Evolutionary conservation across 2,888 invertebrate species (phyloP).

Genomic region (Drosophila limbata): DNA sequence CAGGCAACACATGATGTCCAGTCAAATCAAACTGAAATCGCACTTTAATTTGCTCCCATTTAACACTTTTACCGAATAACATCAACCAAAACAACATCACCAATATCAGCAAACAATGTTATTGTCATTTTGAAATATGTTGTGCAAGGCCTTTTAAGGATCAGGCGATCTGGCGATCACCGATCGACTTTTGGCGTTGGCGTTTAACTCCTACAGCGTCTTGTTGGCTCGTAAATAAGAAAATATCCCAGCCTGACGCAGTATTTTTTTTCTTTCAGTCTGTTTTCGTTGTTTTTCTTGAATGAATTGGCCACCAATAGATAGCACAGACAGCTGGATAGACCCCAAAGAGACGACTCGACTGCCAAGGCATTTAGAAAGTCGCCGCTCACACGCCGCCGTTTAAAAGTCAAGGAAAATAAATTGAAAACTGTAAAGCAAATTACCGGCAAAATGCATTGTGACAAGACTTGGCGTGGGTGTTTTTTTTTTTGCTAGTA

Average conservation of each 20-base stretch:
- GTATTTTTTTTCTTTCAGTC: slow-evolving; percentile 14
- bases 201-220: slow-evolving; percentile 54
- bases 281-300: slow-evolving; percentile 28
- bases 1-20: slow-evolving; percentile 53
- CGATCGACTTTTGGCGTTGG: slow-evolving; percentile 31
- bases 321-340: slow-evolving; percentile 64
- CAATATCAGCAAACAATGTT: slow-evolving; percentile 21
- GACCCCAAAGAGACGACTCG: slow-evolving; percentile 42
- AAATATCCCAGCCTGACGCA: slow-evolving; percentile 40
- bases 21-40: slow-evolving; percentile 40
- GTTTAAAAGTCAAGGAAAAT: slow-evolving; percentile 69
- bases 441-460: slow-evolving; percentile 80
- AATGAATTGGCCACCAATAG: slow-evolving; percentile 77
- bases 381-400: slow-evolving; percentile 64
- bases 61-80: slow-evolving; percentile 64
- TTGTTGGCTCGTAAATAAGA: slow-evolving; percentile 49
- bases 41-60: slow-evolving; percentile 66
- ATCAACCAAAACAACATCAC: slow-evolving; percentile 18
- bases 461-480: slow-evolving; percentile 77
- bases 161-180: slow-evolving; percentile 33
- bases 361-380: slow-evolving; percentile 72
- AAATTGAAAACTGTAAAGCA: slow-evolving; percentile 80
- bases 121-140: slow-evolving; percentile 59
- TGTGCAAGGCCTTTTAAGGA: slow-evolving; percentile 72
- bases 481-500: slow-evolving; percentile 34